Evolutionary conservation across 2,888 invertebrate genomes (phyloP), one percentile per base, ranked within the genome.

Genomic region (Biston stratarius): DNA sequence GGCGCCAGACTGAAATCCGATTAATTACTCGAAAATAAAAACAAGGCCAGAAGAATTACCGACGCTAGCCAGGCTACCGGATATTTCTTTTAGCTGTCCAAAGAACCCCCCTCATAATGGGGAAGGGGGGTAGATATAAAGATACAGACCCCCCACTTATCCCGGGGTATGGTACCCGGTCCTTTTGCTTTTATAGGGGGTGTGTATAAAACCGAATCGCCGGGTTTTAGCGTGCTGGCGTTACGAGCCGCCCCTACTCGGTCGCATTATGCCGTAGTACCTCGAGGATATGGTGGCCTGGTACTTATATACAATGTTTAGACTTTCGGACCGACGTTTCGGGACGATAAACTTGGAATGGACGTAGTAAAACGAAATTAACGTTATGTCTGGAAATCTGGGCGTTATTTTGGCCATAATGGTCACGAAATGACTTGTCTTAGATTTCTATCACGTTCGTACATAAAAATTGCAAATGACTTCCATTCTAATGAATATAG

Each of bases 111-210:
- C 92, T 90, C 90, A 92, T 92, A 92, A 93, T 92, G 90, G 90
- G 81, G 79, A 81, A 85, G 87, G 91, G 91, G 86, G 91, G 89
- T 87, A 91, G 92, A 93, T 94, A 94, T 93, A 93, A 92, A 93
- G 93, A 94, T 93, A 93, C 92, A 92, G 91, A 79, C 88, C 89
- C 51, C 92, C 92, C 93, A 91, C 91, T 91, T 93, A 92, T 91
- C 92, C 92, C 90, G 85, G 89, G 90, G 67, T 68, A 89, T 89
- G 87, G 89, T 90, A 87, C 87, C 90, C 91, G 91, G 92, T 91
- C 93, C 92, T 93, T 94, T 93, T 93, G 91, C 92, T 93, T 94
- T 94, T 93, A 93, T 92, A 90, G 92, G 92, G 93, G 93, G 93
- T 93, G 93, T 93, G 91, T 93, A 93, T 93, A 92, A 94, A 92